phyloP scores from a whole-genome alignment of 2,888 invertebrate genomes.

The Lingula anatina region DNA sequence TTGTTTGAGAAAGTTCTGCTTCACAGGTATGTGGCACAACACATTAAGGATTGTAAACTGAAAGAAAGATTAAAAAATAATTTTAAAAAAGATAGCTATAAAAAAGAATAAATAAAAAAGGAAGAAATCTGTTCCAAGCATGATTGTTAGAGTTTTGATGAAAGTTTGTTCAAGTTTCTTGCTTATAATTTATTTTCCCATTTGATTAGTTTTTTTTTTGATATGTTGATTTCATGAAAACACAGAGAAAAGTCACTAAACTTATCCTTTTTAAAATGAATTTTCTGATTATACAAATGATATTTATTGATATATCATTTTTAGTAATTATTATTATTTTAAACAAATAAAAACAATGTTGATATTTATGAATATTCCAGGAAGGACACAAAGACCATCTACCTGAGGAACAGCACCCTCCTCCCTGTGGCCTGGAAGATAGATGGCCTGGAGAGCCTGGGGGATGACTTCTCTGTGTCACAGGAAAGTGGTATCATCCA shows the following conservation, averaged over 20 bases:
- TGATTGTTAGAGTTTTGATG: too few species aligned
- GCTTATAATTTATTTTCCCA: too few species aligned
- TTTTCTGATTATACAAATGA: too few species aligned
- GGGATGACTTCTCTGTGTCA: constrained; percentile 52
- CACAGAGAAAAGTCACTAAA: neutral
- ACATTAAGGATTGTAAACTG: too few species aligned
- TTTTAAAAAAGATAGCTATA: too few species aligned
- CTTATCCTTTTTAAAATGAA: too few species aligned
- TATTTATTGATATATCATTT: neutral
- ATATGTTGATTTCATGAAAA: too few species aligned
- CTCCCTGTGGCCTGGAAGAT: constrained; percentile 52
- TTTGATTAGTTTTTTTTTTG: too few species aligned
- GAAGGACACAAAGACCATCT: constrained; percentile 52
- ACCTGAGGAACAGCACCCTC: constrained; percentile 49
- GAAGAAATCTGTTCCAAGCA: too few species aligned
- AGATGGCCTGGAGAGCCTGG: constrained; percentile 49
- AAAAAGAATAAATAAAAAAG: too few species aligned
- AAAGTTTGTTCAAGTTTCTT: too few species aligned
- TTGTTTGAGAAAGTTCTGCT: constrained; percentile 52
- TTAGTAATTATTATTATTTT: constrained; percentile 1
- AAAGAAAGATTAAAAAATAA: too few species aligned
- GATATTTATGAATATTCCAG: constrained; percentile 45
- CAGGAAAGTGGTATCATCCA: constrained; percentile 50
- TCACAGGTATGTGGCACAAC: constrained; percentile 37
- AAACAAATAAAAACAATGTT: neutral